A percentile compares a stretch with the other conserved stretches of the same genome.
Conservation (phyloP, 2,888 invertebrate genomes). For the Pandemis heparana region DNA sequence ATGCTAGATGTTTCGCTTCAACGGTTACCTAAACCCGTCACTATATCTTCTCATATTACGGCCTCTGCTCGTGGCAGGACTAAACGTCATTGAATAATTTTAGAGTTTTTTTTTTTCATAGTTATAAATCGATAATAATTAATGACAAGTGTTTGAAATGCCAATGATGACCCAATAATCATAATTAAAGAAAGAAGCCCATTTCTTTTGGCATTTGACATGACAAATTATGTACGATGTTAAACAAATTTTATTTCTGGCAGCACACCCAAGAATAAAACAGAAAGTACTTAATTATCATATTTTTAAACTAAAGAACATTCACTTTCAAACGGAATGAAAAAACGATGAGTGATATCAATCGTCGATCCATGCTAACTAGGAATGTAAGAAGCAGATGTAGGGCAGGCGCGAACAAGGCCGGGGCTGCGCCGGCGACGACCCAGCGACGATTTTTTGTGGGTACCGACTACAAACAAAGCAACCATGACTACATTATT, state of each 20-base stretch:
- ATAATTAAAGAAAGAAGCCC: too few species aligned
- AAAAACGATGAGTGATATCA: conserved; percentile 32
- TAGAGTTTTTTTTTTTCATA: too few species aligned
- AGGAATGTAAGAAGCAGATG: conserved; percentile 38
- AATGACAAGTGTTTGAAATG: too few species aligned
- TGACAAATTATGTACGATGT: background rate
- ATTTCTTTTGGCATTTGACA: too few species aligned
- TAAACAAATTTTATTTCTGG: background rate
- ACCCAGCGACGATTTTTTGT: conserved; percentile 16
- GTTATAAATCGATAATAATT: too few species aligned
- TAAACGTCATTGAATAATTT: too few species aligned
- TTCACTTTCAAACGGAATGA: conserved; percentile 30
- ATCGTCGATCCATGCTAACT: conserved; percentile 25
- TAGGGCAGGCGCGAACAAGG: conserved; percentile 26
- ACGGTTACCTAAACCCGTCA: too few species aligned
- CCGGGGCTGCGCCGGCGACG: conserved; percentile 14
- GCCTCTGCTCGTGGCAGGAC: too few species aligned
- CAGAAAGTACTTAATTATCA: conserved; percentile 1
- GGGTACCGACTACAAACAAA: conserved; percentile 29
- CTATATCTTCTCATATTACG: too few species aligned
- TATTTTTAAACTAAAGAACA: conserved; percentile 11
- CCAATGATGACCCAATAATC: too few species aligned
- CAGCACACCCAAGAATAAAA: background rate
- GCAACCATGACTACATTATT: conserved; percentile 4
- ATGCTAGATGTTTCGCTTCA: too few species aligned